Evolutionary conservation across 1,140 invertebrate genomes (phyloP).

Genomic region (Zelostemma sp.): DNA sequence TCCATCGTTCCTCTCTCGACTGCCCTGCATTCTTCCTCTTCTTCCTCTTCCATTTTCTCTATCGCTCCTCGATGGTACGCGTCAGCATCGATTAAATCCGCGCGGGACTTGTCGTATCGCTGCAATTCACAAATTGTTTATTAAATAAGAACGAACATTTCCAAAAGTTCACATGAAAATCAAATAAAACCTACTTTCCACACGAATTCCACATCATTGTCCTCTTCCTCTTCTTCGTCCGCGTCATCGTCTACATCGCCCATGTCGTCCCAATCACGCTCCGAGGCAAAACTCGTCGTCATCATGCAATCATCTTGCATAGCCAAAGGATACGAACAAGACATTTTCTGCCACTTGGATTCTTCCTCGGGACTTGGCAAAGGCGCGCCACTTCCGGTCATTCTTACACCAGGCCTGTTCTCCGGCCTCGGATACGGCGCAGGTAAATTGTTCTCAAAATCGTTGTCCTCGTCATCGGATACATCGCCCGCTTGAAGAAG

Average conservation of each 20-base stretch:
- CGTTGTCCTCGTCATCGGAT: constrained; percentile 59
- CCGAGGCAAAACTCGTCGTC: constrained; percentile 65
- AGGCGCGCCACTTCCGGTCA: constrained; percentile 54
- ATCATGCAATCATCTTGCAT: constrained; percentile 64
- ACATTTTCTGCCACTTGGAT: constrained; percentile 64
- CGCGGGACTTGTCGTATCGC: constrained; percentile 55
- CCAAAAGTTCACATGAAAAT: constrained; percentile 1
- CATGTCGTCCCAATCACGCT: constrained; percentile 63
- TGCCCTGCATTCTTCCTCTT: constrained; percentile 40
- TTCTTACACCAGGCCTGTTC: constrained; percentile 44
- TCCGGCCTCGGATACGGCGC: constrained; percentile 20
- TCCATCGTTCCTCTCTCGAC: constrained; percentile 49
- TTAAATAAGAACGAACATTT: constrained; percentile 10
- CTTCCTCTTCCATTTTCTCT: constrained; percentile 52
- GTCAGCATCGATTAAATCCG: constrained; percentile 37
- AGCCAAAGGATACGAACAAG: constrained; percentile 53
- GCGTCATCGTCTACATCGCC: constrained; percentile 48
- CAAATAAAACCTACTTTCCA: constrained; percentile 75
- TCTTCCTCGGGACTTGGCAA: constrained; percentile 68
- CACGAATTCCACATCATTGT: constrained; percentile 81
- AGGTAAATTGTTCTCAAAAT: too few relatives aligned
- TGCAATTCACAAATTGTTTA: constrained; percentile 11
- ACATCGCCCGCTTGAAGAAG: constrained; percentile 62
- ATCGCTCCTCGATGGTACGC: constrained; percentile 26
- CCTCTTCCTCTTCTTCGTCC: constrained; percentile 40